Evolutionary conservation across 1,140 invertebrate genomes (phyloP).

Genomic region (Conus ventricosus): DNA sequence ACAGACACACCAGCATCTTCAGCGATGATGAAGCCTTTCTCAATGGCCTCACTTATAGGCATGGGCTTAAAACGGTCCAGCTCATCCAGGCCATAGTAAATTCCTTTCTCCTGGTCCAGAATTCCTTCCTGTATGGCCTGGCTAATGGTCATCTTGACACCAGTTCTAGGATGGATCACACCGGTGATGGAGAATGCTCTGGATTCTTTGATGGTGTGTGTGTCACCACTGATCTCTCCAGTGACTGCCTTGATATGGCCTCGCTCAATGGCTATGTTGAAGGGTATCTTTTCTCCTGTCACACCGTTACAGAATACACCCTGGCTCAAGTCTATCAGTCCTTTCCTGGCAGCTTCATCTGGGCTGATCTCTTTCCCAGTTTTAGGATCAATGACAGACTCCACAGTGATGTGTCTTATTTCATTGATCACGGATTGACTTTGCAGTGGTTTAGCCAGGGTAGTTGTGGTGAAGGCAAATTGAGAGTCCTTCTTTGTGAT

Average conservation of each 20-base stretch:
- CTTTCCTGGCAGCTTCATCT: conserved; percentile 83
- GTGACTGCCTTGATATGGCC: conserved; percentile 62
- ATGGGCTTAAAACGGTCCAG: conserved; percentile 72
- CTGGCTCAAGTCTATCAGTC: conserved; percentile 76
- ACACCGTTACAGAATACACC: conserved; percentile 88
- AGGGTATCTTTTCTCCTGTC: conserved; percentile 80
- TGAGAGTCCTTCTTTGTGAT: conserved; percentile 60
- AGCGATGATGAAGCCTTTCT: conserved; percentile 73
- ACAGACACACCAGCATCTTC: conserved; percentile 55
- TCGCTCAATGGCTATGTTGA: conserved; percentile 85
- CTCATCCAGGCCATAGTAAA: conserved; percentile 66
- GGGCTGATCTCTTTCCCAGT: conserved; percentile 87
- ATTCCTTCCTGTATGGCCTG: conserved; percentile 91
- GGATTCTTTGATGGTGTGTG: conserved; percentile 67
- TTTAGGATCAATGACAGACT: conserved; percentile 87
- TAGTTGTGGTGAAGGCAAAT: conserved; percentile 68
- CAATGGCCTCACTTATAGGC: conserved; percentile 89
- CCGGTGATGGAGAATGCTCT: conserved; percentile 76
- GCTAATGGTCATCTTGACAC: conserved; percentile 85
- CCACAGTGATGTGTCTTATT: conserved; percentile 66
- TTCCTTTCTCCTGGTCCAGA: conserved; percentile 86
- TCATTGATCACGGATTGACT: conserved; percentile 64
- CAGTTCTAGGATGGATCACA: conserved; percentile 89
- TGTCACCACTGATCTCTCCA: conserved; percentile 46
- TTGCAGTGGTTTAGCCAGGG: conserved; percentile 63